Evolutionary conservation across 2,797 vertebrate genomes (phyloP).

Genomic region (Sebastes alutus): DNA sequence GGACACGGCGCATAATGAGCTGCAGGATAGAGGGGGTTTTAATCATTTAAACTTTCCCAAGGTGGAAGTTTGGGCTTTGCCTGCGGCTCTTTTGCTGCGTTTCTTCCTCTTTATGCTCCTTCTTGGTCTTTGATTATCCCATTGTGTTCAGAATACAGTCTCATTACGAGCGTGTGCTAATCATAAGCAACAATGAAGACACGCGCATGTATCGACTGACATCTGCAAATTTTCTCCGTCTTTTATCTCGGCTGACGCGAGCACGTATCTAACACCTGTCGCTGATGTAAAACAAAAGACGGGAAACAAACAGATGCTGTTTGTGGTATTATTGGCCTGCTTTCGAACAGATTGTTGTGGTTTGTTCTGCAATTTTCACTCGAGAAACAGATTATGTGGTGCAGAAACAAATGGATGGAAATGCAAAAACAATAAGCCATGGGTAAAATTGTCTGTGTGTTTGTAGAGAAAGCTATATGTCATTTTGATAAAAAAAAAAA

Average conservation of each 20-base stretch:
- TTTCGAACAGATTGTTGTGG: constrained; percentile 20
- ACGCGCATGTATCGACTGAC: background rate
- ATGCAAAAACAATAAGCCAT: background rate
- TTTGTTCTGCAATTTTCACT: constrained; percentile 14
- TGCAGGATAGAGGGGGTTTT: constrained; percentile 27
- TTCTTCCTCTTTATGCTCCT: background rate
- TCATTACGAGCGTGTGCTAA: background rate
- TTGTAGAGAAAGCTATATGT: constrained; percentile 4
- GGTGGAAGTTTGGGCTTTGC: constrained; percentile 31
- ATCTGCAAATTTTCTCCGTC: constrained; percentile 6
- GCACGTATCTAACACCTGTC: constrained; percentile 33
- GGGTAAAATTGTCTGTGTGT: constrained; percentile 28
- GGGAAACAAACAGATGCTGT: constrained; percentile 24
- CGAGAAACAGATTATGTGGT: background rate
- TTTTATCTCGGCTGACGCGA: constrained; percentile 8
- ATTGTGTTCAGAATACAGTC: background rate
- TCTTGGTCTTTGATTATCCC: constrained; percentile 23
- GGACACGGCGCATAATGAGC: constrained; percentile 60
- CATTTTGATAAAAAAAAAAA: background rate
- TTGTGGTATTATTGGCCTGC: background rate
- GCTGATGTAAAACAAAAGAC: background rate
- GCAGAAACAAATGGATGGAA: constrained; percentile 1
- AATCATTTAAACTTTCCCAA: constrained; percentile 70
- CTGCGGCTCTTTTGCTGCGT: background rate
- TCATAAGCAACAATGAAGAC: constrained; percentile 3